These are phyloP conservation scores for Erebia palarica DNA, from an alignment of 2,888 invertebrate species.

Conservation along the genomic window DNA sequence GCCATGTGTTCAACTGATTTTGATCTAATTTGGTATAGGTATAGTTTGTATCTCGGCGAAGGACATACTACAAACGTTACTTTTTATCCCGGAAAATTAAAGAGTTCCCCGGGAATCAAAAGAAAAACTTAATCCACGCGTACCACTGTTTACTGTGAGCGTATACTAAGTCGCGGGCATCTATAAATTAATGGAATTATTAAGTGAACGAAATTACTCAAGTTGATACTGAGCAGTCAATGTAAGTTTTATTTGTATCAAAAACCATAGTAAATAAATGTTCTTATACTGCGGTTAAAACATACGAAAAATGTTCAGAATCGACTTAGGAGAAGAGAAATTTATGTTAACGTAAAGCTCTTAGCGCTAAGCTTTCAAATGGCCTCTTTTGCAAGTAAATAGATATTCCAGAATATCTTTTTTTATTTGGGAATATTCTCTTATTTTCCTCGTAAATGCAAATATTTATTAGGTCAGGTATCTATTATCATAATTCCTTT, in stretches of 20 bases:
- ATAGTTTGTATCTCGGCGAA: too few species aligned
- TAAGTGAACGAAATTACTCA: neutral
- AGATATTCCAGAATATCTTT: neutral
- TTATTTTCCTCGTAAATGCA: neutral
- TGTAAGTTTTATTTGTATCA: neutral
- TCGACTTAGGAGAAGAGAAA: slow-evolving; percentile 1
- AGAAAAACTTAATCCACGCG: too few species aligned
- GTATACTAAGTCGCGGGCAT: too few species aligned
- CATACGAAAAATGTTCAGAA: slow-evolving; percentile 1
- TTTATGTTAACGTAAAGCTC: slow-evolving; percentile 18
- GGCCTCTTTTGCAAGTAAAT: slow-evolving; percentile 6
- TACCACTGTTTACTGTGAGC: too few species aligned
- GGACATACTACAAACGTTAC: too few species aligned
- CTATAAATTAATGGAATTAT: too few species aligned
- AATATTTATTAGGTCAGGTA: slow-evolving; percentile 10
- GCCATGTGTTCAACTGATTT: too few species aligned
- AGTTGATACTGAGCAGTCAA: neutral
- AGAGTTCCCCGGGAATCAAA: too few species aligned
- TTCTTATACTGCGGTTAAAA: neutral
- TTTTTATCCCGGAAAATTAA: too few species aligned
- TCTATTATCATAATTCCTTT: slow-evolving; percentile 9
- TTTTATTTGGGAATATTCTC: slow-evolving; percentile 1
- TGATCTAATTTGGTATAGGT: too few species aligned
- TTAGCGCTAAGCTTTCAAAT: slow-evolving; percentile 11
- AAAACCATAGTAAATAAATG: neutral